Evolutionary conservation across 2,113 vertebrate species (phyloP).

Genomic region (Equus przewalskii): DNA sequence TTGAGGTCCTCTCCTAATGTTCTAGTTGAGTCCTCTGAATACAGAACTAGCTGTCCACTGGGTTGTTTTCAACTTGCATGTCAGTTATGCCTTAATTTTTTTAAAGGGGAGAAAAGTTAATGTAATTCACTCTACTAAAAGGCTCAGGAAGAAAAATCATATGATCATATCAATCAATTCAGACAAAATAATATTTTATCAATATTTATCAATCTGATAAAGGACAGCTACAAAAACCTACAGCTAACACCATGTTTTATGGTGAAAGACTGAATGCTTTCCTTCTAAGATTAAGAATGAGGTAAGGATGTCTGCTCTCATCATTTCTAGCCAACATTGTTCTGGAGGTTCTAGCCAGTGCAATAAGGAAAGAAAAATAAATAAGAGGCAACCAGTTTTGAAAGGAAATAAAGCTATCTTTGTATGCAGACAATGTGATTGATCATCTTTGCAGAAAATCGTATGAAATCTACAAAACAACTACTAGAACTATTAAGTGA

Average conservation of each 20-base stretch:
- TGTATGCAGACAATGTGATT: conserved; percentile 39
- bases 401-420: conserved; percentile 42
- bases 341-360: neutral
- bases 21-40: conserved; percentile 27
- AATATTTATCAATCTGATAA: neutral
- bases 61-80: conserved; percentile 12
- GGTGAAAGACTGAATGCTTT: neutral
- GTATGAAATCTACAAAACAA: neutral
- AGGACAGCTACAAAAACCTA: neutral
- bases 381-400: neutral
- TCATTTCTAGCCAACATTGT: conserved; percentile 46
- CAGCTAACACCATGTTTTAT: neutral
- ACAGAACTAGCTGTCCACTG: neutral
- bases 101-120: neutral
- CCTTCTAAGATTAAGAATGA: conserved; percentile 34
- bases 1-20: conserved; percentile 24
- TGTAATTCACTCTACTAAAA: conserved; percentile 25
- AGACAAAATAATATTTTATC: neutral
- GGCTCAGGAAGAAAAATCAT: neutral
- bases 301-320: neutral
- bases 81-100: conserved; percentile 31
- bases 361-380: neutral
- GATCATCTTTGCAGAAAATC: conserved; percentile 49
- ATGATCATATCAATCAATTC: neutral
- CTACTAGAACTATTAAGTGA: conserved; percentile 8